A percentile compares a stretch with the other conserved stretches of the same genome.
These are phyloP conservation scores for Steinernema feltiae DNA, from an alignment of 1,140 invertebrate species.

Conservation along the genomic window DNA sequence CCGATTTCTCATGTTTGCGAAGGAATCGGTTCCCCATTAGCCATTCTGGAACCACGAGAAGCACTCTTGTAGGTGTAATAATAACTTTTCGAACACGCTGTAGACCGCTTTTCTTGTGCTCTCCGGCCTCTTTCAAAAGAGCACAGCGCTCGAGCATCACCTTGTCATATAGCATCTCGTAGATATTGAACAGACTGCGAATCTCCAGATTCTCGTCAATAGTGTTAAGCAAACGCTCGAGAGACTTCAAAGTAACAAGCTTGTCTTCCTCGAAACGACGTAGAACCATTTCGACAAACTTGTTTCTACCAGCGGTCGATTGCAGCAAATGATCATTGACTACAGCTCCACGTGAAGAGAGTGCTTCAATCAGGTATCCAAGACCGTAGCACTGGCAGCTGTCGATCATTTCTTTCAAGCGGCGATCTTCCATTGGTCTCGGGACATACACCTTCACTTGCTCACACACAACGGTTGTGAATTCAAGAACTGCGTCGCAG, in stretches of 20 bases:
- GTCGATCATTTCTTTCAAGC: background rate
- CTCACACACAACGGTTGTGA: background rate
- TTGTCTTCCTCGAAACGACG: background rate
- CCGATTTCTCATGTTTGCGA: conserved; percentile 33
- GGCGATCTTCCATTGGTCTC: background rate
- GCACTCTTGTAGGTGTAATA: conserved; percentile 43
- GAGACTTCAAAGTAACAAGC: background rate
- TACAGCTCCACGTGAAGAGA: background rate
- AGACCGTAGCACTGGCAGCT: background rate
- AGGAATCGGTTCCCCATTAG: conserved; percentile 46
- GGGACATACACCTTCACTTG: background rate
- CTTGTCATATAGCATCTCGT: background rate
- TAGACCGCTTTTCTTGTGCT: conserved; percentile 11
- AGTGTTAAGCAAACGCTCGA: conserved; percentile 16
- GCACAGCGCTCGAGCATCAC: background rate
- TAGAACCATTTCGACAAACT: background rate
- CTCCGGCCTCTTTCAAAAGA: background rate
- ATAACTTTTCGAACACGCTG: conserved; percentile 28
- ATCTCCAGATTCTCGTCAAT: conserved; percentile 7
- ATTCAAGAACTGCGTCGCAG: background rate
- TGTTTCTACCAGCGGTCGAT: background rate
- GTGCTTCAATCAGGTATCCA: background rate
- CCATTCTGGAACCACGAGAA: conserved; percentile 43
- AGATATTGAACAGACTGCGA: background rate
- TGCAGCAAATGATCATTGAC: conserved; percentile 20